Conservation (phyloP, 2,888 invertebrate genomes). For the Hemaris fuciformis region DNA sequence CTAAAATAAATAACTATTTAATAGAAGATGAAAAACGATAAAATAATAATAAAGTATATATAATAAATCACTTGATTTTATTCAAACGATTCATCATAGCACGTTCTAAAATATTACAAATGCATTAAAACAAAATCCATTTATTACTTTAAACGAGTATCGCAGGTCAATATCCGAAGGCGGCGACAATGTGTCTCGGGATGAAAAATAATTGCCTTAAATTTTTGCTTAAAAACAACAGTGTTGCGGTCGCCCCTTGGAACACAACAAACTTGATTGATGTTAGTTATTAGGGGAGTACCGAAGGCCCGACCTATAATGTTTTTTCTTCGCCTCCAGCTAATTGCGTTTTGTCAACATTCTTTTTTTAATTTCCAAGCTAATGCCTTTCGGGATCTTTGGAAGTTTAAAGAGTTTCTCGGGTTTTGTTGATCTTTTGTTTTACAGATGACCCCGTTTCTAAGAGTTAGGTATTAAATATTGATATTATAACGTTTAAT, state of each 20-base stretch:
- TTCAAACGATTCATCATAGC: not conserved
- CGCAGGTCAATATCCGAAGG: not conserved
- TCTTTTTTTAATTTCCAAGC: slow-evolving; percentile 24
- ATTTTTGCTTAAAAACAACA: slow-evolving; percentile 28
- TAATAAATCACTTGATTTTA: too few species aligned
- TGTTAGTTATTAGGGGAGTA: slow-evolving; percentile 47
- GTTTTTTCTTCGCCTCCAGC: slow-evolving; percentile 28
- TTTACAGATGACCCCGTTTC: not conserved
- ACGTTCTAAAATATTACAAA: not conserved
- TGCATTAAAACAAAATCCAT: not conserved
- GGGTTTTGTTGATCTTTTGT: not conserved
- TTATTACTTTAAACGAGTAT: not conserved
- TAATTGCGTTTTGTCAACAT: slow-evolving; percentile 42
- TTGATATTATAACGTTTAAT: not conserved
- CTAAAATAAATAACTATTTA: too few species aligned
- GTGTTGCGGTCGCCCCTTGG: slow-evolving; percentile 25
- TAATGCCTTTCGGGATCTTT: slow-evolving; percentile 17
- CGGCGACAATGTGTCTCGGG: slow-evolving; percentile 9
- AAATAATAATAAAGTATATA: too few species aligned
- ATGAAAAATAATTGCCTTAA: slow-evolving; percentile 20
- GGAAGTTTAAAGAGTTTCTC: slow-evolving; percentile 13
- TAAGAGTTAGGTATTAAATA: not conserved
- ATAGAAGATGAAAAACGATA: too few species aligned
- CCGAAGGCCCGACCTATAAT: slow-evolving; percentile 28
- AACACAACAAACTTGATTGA: slow-evolving; percentile 49